These are phyloP conservation scores for Drepanosiphum platanoidis DNA, from an alignment of 2,888 invertebrate species.

Conservation along the genomic window DNA sequence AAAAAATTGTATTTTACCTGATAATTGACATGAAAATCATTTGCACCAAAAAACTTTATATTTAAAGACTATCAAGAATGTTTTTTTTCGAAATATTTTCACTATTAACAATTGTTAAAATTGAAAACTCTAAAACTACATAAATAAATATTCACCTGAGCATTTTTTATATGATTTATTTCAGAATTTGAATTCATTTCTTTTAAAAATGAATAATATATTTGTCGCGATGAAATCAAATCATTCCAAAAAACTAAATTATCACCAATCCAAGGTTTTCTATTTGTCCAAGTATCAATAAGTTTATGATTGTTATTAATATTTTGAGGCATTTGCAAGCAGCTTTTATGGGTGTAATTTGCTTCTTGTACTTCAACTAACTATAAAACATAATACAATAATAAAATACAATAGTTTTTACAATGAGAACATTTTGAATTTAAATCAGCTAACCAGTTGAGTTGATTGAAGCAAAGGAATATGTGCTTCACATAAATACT, in stretches of 20 bases:
- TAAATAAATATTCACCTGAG: constrained; percentile 28
- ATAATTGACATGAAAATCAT: too few relatives aligned
- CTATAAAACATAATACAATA: constrained; percentile 6
- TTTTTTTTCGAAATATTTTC: too few relatives aligned
- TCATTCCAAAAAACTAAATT: constrained; percentile 43
- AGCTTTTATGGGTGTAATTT: neutral
- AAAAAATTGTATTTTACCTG: too few relatives aligned
- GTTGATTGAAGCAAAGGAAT: constrained; percentile 45
- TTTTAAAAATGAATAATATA: constrained; percentile 46
- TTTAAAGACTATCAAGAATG: too few relatives aligned
- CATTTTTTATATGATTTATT: neutral
- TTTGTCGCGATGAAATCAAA: constrained; percentile 50
- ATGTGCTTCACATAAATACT: constrained; percentile 29
- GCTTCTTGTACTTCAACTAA: constrained; percentile 42
- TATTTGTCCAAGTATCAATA: constrained; percentile 27
- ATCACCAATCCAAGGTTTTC: constrained; percentile 53
- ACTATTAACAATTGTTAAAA: too few relatives aligned
- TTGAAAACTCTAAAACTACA: too few relatives aligned
- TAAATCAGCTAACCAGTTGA: constrained; percentile 31
- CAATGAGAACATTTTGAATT: neutral
- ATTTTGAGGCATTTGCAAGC: constrained; percentile 4
- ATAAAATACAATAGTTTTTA: neutral
- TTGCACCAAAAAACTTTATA: too few relatives aligned
- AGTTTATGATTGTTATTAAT: neutral
- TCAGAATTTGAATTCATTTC: neutral